Base-by-base conservation (phyloP, 2,113 vertebrate genomes). In the Erpornis zantholeuca region DNA sequence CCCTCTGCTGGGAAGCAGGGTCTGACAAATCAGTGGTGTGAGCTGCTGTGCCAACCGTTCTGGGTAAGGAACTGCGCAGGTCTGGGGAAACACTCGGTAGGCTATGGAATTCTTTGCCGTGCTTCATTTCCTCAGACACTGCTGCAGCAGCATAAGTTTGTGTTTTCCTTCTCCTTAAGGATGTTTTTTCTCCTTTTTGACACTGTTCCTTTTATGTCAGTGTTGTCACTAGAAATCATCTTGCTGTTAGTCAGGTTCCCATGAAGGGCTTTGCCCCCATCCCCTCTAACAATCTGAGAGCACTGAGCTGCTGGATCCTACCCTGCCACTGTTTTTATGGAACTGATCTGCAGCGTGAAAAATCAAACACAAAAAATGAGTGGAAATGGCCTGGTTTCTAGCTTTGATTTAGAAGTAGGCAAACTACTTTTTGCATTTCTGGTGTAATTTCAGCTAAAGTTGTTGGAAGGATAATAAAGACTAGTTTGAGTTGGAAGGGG, bases 1-100 rank as follows among this genome's bases (percentile, higher is more conserved):
- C 95, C 96, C 96, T 95, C 95, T 97, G 96, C 92, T 96, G 95
- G 96, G 96, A 97, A 93, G 40, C 76, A 16, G 60, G 54, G 42
- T 83, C 81, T 92, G 92, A 54, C 88, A 73, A 33, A 70, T 31
- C 28, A 10, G 49, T 53, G 82, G 71, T 45, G 78, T 33, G 85
- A 96, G 38, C 85, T 57, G 57, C 64, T 52, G 78, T 94, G 92
- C 80, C 82, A 87, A 4, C 45, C 59, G 0, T 33, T 71, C 66
- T 53, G 78, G 36, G 28, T 3, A 1, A 28, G 56, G 81, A 52
- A 64, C 53, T 42, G 56, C 1, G 2, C 65, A 28, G 35, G 14
- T 21, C 77, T 33, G 83, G 63, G 59, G 42, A 52, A 68, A n/a
- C 77, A 11, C 44, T 63, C 35, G 2, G 0, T 1, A 24, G 42